Evolutionary conservation across 2,797 vertebrate genomes (phyloP).

Genomic region (Anguilla megastoma): DNA sequence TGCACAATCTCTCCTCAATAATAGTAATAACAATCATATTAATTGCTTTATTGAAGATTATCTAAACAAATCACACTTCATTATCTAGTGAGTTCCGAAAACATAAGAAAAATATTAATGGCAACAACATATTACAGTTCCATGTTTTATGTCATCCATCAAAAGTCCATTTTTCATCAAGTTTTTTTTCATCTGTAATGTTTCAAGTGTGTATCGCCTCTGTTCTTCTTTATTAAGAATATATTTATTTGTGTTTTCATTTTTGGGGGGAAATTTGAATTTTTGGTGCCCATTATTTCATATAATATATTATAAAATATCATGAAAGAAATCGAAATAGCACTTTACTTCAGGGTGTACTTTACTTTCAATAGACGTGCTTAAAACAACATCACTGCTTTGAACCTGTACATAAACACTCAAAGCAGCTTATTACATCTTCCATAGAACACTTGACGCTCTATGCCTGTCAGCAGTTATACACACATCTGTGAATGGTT

Average conservation of each 20-base stretch:
- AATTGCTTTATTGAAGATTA: conserved; percentile 39
- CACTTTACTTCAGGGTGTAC: conserved; percentile 20
- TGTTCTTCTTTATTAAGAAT: not conserved
- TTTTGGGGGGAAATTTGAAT: not conserved
- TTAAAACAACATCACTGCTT: conserved; percentile 1
- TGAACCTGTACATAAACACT: not conserved
- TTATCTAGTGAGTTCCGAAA: conserved; percentile 40
- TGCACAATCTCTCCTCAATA: conserved; percentile 31
- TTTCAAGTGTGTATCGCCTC: not conserved
- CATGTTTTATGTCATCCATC: conserved; percentile 26
- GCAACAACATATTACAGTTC: conserved; percentile 29
- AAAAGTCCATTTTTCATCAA: not conserved
- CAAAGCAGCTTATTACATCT: not conserved
- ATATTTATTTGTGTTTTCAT: not conserved
- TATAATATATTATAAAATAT: not conserved
- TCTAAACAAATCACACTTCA: conserved; percentile 41
- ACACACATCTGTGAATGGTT: not conserved
- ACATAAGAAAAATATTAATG: conserved; percentile 37
- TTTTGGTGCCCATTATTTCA: not conserved
- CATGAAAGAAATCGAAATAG: conserved; percentile 1
- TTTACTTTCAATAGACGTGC: conserved; percentile 7
- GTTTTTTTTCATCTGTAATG: not conserved
- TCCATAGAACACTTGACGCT: not conserved
- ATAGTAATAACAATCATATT: conserved; percentile 41
- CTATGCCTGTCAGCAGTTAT: not conserved